phyloP scores from a whole-genome alignment of 2,888 invertebrate species.

The Lutraria lutraria region DNA sequence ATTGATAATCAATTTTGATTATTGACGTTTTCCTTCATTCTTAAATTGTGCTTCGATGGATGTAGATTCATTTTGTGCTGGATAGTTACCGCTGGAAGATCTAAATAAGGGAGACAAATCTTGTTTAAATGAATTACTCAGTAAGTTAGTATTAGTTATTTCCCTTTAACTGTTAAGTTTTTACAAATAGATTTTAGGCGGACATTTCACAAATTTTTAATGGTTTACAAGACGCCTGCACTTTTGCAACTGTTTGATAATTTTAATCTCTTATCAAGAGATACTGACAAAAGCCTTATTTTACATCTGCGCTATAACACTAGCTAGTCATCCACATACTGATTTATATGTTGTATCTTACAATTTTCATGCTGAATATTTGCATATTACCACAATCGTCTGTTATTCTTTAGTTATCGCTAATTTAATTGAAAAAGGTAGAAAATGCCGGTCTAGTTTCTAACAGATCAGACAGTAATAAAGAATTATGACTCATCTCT shows the following conservation, averaged over 20 bases:
- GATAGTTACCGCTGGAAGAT: background rate
- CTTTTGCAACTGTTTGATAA: background rate
- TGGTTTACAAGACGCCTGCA: background rate
- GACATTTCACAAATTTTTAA: background rate
- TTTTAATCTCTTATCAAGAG: background rate
- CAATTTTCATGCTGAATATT: constrained; percentile 5
- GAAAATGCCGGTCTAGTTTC: background rate
- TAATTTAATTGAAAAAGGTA: constrained; percentile 11
- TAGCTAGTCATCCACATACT: background rate
- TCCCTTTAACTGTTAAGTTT: background rate
- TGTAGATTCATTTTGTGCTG: background rate
- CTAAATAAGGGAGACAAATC: constrained; percentile 7
- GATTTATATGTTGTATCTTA: constrained; percentile 2
- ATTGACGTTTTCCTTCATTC: background rate
- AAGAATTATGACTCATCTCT: background rate
- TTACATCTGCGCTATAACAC: constrained; percentile 8
- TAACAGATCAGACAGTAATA: background rate
- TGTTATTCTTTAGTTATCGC: background rate
- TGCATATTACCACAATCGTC: background rate
- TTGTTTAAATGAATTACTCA: background rate
- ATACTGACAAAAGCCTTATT: background rate
- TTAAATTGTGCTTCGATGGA: background rate
- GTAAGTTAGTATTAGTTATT: constrained; percentile 11
- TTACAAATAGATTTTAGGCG: background rate
- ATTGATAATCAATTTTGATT: constrained; percentile 20